Base-by-base conservation (phyloP, 1,140 invertebrate genomes). In the Augochlora pura region DNA sequence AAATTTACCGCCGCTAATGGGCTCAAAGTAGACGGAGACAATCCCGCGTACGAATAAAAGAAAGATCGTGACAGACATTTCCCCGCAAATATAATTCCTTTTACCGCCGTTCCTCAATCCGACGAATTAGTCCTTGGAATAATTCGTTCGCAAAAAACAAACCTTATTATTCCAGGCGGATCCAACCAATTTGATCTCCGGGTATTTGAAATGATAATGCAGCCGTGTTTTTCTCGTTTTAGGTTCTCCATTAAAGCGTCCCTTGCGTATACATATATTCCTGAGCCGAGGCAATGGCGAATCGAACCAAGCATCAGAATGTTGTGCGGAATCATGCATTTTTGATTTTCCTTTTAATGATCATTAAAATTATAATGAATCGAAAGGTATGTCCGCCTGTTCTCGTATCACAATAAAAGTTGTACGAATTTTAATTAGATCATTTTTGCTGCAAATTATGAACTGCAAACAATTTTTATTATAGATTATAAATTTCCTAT, bases 151-250 rank as follows among this genome's bases (percentile, higher is more conserved):
- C 42, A 46, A 63, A 87, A 88, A 89, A 86, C 85, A 87, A 88
- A 87, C 78, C 80, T 87, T 79, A 88, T 86, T 87, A 88, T 86
- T 77, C 69, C 67, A 65, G 57, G 57, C 27, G 79, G 63, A 74
- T 76, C 79, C 42, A 49, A 62, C 71, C 86, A 85, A 89, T 88
- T 86, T 80, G 82, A 87, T 89, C 78, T 81, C 71, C 49, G 70
- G 66, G 68, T 74, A 86, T 81, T 85, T 84, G 83, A 86, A 88
- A 90, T 89, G 86, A 76, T 86, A 90, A 89, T 88, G 59, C 59
- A 39, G 25, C 60, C 52, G 46, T 77, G 79, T 81, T 85, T 88
- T 81, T 76, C 79, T 83, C 63, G 54, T 75, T 81, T 82, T 73
- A n/a, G 74, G 82, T 82, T 81, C 82, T 70, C 73, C 77, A 27